Base-by-base conservation (phyloP, 2,888 invertebrate genomes). In the Flabesymbios commensalis region DNA sequence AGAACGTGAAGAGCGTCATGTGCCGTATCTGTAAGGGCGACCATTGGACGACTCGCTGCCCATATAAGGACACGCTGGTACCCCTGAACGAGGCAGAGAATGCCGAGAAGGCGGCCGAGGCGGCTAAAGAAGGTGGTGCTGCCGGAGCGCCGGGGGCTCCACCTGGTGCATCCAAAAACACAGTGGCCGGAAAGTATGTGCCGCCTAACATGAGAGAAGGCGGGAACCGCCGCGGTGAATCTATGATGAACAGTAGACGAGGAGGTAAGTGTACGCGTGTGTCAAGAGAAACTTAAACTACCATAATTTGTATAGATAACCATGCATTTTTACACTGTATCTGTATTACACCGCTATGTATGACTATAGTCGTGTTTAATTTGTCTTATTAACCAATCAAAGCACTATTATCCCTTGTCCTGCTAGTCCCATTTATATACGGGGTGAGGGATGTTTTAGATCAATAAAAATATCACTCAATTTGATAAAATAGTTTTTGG, bases 31-130 rank as follows among this genome's bases (percentile, higher is more conserved):
- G 84, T 80, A 80, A 84, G 71, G 80, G 96, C 57, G 97, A 97
- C 79, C 99, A 99, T 87, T 99, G 97, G 96, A 96, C 97, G 36
- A 90, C 94, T 42, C 92, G 93, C 78, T 99, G 99, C 87, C 99
- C 99, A 0, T 98, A 93, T 88, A 97, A 95, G 84, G 94, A 96
- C 76, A 92, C 93, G 1, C 89, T 85, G 19, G 81, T 81, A 19
- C 81, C 84, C 17, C 33, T 61, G 22, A 54, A 32, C 3, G 52
- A 31, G 5, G 52, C 56, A 10, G 39, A 47, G 58, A 57, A 60
- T n/a, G 31, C 45, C 17, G 63, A 59, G 10, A 61, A 43, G n/a
- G 32, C 24, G 5, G n/a, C 47, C 3, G 33, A 32, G n/a, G 59
- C 24, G 3, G 47, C 29, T 7, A 53, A 39, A 26, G 52, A 74